Evolutionary conservation across 2,888 invertebrate genomes (phyloP).

Genomic region (Atherix ibis): DNA sequence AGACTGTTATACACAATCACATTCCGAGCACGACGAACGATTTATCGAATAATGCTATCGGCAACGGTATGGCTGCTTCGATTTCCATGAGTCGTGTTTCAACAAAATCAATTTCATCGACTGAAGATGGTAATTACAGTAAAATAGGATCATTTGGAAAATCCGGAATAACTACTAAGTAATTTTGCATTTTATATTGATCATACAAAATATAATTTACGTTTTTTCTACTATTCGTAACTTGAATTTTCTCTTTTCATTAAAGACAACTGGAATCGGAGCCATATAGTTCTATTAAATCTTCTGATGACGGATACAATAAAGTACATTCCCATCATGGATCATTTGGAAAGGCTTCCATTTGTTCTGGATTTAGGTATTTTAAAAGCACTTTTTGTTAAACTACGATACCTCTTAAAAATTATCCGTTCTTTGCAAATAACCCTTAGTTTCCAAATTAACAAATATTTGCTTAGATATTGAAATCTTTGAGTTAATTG

Average conservation of each 20-base stretch:
- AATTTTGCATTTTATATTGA: too few relatives aligned
- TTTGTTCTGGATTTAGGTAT: constrained; percentile 31
- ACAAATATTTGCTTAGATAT: too few relatives aligned
- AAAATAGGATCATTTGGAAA: constrained; percentile 35
- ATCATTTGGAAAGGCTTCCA: constrained; percentile 33
- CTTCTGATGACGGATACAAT: constrained; percentile 30
- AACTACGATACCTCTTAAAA: too few relatives aligned
- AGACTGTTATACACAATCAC: constrained; percentile 29
- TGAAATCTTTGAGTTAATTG: too few relatives aligned
- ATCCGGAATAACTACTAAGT: constrained; percentile 31
- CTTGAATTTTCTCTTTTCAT: constrained; percentile 7
- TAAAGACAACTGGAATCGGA: constrained; percentile 14
- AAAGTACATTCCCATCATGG: constrained; percentile 28
- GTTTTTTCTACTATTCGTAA: constrained; percentile 1
- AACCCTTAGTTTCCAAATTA: too few relatives aligned
- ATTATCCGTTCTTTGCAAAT: too few relatives aligned
- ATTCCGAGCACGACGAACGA: constrained; percentile 2
- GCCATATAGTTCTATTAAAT: constrained; percentile 26
- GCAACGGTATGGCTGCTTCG: constrained; percentile 9
- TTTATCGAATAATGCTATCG: constrained; percentile 2
- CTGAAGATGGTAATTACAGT: constrained; percentile 27
- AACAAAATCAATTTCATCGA: constrained; percentile 30
- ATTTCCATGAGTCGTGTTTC: constrained; percentile 31
- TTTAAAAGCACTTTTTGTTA: too few relatives aligned
- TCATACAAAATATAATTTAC: not conserved